Conservation (phyloP, 1,140 invertebrate species). For the Meloidogyne chitwoodi region DNA sequence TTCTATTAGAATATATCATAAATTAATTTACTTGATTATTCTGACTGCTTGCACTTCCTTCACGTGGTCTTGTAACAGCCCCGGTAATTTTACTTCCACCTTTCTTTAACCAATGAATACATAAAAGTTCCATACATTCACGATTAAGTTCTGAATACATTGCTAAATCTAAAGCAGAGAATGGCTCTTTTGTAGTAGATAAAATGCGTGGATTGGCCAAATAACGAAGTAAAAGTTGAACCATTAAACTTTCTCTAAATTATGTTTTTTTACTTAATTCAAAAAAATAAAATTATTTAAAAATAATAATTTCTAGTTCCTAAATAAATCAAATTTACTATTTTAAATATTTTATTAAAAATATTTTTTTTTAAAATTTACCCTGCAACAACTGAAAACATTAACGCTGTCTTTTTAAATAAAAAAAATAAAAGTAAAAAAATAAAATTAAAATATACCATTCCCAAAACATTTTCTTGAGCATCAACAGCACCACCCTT, state of each 20-base stretch:
- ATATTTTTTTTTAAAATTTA: neutral
- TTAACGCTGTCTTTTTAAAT: constrained; percentile 22
- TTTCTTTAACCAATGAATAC: constrained; percentile 4
- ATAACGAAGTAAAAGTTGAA: constrained; percentile 15
- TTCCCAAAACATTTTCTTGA: constrained; percentile 27
- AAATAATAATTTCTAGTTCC: no score
- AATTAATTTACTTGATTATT: neutral
- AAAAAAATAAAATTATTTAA: neutral
- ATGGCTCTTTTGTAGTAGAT: constrained; percentile 30
- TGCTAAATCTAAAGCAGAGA: constrained; percentile 23
- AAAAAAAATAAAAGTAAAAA: neutral
- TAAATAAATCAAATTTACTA: no score
- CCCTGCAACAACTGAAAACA: constrained; percentile 28
- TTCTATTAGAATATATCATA: neutral
- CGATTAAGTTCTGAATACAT: constrained; percentile 15
- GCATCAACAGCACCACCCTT: constrained; percentile 9
- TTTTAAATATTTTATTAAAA: no score
- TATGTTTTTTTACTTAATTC: neutral
- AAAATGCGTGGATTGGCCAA: constrained; percentile 16
- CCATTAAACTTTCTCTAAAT: constrained; percentile 30
- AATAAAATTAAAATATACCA: neutral
- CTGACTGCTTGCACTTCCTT: neutral
- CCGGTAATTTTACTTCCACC: neutral
- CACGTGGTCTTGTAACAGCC: neutral
- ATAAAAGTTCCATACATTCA: neutral